phyloP scores from a whole-genome alignment of 2,888 invertebrate genomes.

The Phortica okadai region DNA sequence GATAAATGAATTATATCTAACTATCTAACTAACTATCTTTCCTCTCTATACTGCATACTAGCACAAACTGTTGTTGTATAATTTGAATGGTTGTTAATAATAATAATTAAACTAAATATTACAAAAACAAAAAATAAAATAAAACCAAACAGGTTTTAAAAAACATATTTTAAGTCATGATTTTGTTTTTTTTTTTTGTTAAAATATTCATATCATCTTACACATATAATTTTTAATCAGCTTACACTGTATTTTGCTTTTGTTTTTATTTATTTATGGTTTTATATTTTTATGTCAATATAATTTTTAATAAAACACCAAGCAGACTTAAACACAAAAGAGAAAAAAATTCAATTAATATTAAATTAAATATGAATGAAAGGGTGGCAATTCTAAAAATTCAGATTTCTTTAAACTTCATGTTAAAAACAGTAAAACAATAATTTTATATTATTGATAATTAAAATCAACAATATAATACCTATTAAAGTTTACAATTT shows the following conservation, averaged over 20 bases:
- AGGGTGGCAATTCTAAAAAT: no score
- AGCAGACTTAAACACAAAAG: no score
- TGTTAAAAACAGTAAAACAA: no score
- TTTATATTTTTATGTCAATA: neutral
- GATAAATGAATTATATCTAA: slow-evolving; percentile 6
- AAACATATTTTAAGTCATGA: no score
- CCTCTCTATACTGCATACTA: neutral
- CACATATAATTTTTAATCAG: neutral
- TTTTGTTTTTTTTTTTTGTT: no score
- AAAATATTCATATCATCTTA: neutral
- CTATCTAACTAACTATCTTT: slow-evolving; percentile 20
- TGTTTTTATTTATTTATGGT: neutral
- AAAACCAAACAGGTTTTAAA: no score
- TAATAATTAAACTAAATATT: slow-evolving; percentile 15
- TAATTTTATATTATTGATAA: no score
- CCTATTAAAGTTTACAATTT: no score
- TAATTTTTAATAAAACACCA: neutral
- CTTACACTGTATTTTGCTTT: neutral
- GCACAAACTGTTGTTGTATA: slow-evolving; percentile 22
- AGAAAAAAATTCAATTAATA: no score
- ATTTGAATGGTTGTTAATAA: slow-evolving; percentile 8
- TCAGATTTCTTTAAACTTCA: no score
- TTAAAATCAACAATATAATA: no score
- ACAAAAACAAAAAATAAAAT: slow-evolving; percentile 26
- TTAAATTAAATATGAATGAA: no score